A percentile compares a stretch with the other conserved stretches of the same genome.
Conservation (phyloP, 64 coral and sea anemone species). For the Dendrophyllia cribrosa region DNA sequence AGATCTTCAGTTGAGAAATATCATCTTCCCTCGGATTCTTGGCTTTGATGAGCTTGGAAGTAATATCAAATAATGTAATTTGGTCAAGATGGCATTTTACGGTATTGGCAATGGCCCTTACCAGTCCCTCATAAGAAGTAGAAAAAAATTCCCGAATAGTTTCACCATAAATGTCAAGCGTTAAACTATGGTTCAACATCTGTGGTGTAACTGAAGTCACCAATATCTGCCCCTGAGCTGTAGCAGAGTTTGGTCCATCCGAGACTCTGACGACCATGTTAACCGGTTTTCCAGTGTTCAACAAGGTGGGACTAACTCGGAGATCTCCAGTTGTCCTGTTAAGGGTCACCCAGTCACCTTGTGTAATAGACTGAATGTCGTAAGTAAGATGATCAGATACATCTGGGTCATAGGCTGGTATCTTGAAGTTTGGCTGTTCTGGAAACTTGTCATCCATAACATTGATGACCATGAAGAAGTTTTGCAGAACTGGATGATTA, state of each 20-base stretch:
- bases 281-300: conserved; percentile 71
- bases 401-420: conserved; percentile 97
- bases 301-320: conserved; percentile 71
- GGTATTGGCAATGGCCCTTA: conserved; percentile 25
- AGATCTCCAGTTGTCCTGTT: conserved; percentile 81
- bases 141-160: conserved; percentile 77
- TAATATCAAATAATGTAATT: conserved; percentile 82
- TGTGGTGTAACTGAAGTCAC: conserved; percentile 83
- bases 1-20: conserved; percentile 76
- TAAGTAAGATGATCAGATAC: conserved; percentile 73
- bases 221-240: conserved; percentile 76
- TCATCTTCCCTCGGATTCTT: conserved; percentile 49
- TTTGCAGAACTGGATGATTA: conserved; percentile 80
- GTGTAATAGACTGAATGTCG: conserved; percentile 37
- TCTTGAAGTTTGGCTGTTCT: conserved; percentile 78
- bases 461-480: conserved; percentile 95
- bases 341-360: conserved; percentile 77
- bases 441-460: conserved; percentile 67
- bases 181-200: conserved; percentile 82
- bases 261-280: conserved; percentile 68
- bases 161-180: conserved; percentile 70
- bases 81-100: conserved; percentile 67
- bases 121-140: conserved; percentile 68
- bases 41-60: conserved; percentile 63
- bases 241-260: conserved; percentile 62